Evolutionary conservation across 2,888 invertebrate species (phyloP), one percentile per base, ranked within the genome.

Genomic region (Ommatoiulus sabulosus): DNA sequence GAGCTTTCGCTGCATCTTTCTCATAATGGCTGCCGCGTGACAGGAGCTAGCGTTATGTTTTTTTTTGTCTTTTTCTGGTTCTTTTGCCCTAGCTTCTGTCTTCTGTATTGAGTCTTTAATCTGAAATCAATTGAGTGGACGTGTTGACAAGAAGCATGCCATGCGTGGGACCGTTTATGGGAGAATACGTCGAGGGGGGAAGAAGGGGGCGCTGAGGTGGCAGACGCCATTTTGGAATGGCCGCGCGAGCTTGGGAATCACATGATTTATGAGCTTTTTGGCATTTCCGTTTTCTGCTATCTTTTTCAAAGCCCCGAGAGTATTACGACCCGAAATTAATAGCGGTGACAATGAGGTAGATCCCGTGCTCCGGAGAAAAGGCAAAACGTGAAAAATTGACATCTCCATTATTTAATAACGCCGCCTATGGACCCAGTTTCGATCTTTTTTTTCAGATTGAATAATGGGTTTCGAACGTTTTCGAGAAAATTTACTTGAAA

Each of bases 81-180:
- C 80, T 80, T 35, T 80, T 80, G 5, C 80, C 80, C 15, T 24
- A 24, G 8, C 24, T 24, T 72, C 72, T 72, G 72, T 72, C 72
- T 72, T 72, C 80, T 12, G 80, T 80, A 80, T 80, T 80, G 80
- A 80, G 80, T 80, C 80, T 43, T 80, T 80, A 35, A 80, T 80
- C 80, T 80, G 80, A 80, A 80, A 80, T 80, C 80, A 80, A 80
- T 80, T 80, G 80, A 80, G 80, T 80, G 80, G 80, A 80, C 80
- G 80, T 80, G 80, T 80, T 80, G 80, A 80, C 80, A 80, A 80
- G 80, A 80, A 80, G 80, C 80, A 80, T 80, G 80, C 35, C 80
- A 80, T 80, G 80, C 80, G 80, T 80, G 80, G 80, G 35, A 80
- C 80, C 80, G 80, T 80, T 80, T 80, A 80, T 80, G 80, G 80